Percentiles rank a stretch among this genome's conserved stretches.
phyloP scores from a whole-genome alignment of 2,888 invertebrate species.

The Sycophila texana region DNA sequence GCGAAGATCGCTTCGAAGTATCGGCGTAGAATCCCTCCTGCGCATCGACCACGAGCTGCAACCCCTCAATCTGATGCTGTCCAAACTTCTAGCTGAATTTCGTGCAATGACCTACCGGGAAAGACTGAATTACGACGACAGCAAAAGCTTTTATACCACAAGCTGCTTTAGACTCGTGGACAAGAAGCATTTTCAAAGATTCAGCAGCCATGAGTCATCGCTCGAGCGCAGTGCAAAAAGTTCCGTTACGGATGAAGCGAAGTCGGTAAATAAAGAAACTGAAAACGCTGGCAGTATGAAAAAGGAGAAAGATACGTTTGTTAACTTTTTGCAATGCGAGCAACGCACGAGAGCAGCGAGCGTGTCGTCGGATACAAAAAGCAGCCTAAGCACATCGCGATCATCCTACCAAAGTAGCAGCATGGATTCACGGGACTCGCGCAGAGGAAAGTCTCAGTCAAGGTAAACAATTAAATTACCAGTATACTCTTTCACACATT shows the following conservation, averaged over 20 bases:
- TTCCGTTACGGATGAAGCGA: no score
- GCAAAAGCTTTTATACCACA: not conserved
- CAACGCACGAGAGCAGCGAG: not conserved
- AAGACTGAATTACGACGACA: not conserved
- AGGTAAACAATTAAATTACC: not conserved
- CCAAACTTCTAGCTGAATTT: constrained; percentile 50
- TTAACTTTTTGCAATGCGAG: constrained; percentile 2
- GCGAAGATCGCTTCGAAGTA: constrained; percentile 12
- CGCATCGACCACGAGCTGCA: constrained; percentile 55
- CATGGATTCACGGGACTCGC: not conserved
- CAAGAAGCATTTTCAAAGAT: no score
- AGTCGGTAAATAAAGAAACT: not conserved
- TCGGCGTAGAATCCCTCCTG: constrained; percentile 61
- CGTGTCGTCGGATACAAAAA: not conserved
- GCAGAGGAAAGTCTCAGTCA: not conserved
- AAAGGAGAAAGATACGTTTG: constrained; percentile 7
- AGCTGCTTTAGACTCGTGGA: not conserved
- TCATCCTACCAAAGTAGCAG: constrained; percentile 6
- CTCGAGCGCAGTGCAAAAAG: no score
- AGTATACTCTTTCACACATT: no score
- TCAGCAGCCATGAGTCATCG: no score
- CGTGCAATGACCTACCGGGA: constrained; percentile 39
- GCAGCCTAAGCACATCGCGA: not conserved
- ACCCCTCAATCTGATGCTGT: constrained; percentile 52
- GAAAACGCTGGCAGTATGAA: not conserved